Evolutionary conservation across 35 echinoderm and acorn worm species (phyloP).

Genomic region (Holothuria glaberrima): DNA sequence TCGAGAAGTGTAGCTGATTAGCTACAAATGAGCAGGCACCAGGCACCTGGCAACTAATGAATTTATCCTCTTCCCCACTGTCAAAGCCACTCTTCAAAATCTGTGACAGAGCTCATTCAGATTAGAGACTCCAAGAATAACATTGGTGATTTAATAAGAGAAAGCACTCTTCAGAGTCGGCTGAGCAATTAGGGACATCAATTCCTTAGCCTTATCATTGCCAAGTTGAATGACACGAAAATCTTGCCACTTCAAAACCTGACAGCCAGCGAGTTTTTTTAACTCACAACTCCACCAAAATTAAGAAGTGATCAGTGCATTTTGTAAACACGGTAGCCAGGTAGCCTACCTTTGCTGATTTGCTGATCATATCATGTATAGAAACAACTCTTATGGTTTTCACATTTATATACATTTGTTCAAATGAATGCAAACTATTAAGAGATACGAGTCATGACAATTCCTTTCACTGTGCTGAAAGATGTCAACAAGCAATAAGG

Average conservation of each 20-base stretch:
- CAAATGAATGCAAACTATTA: too few relatives aligned
- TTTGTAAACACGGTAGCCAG: conserved; percentile 6
- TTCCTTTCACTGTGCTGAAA: too few relatives aligned
- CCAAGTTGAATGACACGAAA: conserved; percentile 59
- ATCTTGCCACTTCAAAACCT: conserved; percentile 44
- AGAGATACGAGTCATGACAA: too few relatives aligned
- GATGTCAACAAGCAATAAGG: too few relatives aligned
- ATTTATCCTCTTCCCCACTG: conserved; percentile 47
- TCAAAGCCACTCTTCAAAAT: conserved; percentile 39
- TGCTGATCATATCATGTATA: too few relatives aligned
- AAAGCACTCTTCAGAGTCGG: conserved; percentile 38
- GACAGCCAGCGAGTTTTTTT: conserved; percentile 43
- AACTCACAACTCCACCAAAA: conserved; percentile 29
- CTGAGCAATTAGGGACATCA: conserved; percentile 58
- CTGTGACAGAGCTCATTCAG: conserved; percentile 41
- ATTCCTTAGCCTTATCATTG: conserved; percentile 44
- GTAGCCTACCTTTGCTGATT: too few relatives aligned
- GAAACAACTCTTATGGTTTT: too few relatives aligned
- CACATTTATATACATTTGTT: too few relatives aligned
- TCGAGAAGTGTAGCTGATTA: conserved; percentile 56
- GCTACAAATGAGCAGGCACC: conserved; percentile 47
- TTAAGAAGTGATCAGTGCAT: neutral
- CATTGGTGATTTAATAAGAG: conserved; percentile 56
- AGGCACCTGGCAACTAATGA: conserved; percentile 59
- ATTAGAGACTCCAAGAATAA: conserved; percentile 57